Percentiles rank a stretch among this genome's conserved stretches.
These are phyloP conservation scores for Rhabdornis inornatus DNA, from an alignment of 2,113 vertebrate species.

Conservation along the genomic window DNA sequence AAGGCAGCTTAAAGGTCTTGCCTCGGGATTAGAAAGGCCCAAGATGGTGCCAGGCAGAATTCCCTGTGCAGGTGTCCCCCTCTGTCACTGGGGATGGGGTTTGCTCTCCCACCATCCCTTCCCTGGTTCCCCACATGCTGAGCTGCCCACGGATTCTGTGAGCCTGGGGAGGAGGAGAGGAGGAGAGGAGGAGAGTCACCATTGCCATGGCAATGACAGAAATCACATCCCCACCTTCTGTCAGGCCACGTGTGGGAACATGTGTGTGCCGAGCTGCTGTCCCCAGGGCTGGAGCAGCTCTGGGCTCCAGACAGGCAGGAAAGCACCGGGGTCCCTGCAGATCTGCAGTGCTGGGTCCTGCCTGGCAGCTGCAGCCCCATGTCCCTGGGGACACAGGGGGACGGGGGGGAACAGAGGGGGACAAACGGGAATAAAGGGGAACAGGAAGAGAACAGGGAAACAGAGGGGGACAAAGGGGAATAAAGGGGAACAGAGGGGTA, in stretches of 20 bases:
- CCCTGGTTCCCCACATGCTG: neutral
- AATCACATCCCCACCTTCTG: slow-evolving; percentile 18
- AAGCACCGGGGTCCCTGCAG: neutral
- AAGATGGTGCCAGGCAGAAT: neutral
- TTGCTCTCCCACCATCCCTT: neutral
- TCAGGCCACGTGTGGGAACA: slow-evolving; percentile 7
- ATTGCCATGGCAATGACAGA: slow-evolving; percentile 21
- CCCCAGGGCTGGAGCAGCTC: neutral
- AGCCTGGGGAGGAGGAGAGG: neutral
- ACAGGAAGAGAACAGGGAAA: too few species aligned
- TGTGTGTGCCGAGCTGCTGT: neutral
- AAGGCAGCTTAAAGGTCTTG: neutral
- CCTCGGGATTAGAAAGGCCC: neutral
- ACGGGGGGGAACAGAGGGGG: too few species aligned
- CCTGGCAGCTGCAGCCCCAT: neutral
- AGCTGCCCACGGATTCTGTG: neutral
- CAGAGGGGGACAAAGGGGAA: too few species aligned
- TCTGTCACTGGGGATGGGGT: neutral
- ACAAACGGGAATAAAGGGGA: neutral
- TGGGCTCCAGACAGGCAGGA: neutral
- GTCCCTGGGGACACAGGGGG: neutral
- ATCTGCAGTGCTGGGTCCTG: neutral
- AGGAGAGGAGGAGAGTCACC: neutral
- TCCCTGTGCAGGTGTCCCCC: neutral
- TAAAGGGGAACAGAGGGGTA: neutral